Evolutionary conservation across 1,140 invertebrate species (phyloP), one percentile per base, ranked within the genome.

Genomic region (Drosophila nigrodunni): DNA sequence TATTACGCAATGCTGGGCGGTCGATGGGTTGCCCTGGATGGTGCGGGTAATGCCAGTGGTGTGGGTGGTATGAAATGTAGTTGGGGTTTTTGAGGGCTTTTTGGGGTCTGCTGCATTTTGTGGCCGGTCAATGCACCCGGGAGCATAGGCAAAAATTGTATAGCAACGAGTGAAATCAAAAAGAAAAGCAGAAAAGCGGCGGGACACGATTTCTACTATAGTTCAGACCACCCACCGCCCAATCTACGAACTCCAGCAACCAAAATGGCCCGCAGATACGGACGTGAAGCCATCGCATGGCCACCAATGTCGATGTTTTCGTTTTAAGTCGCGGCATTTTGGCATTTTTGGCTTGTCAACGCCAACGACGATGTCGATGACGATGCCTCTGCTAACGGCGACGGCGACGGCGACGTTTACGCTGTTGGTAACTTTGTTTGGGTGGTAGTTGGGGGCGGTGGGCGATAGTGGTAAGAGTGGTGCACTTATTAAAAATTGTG

Each of bases 301-400:
- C 49, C 39, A 13, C 21, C 66, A 43, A 65, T 58, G 70, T 58
- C 62, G 70, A 73, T 73, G 70, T 71, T 76, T 81, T 82, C 79
- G 64, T 77, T 73, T 81, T 65, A 80, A 78, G 79, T 70, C 79
- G 79, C 74, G 47, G 46, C 67, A 57, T 66, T 66, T 66, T 47
- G 44, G 78, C 74, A 67, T 77, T 81, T 30, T 81, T 59, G 78
- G 78, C 79, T 81, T 83, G 80, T 69, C 76, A 79, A 83, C 72
- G 65, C 49, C 44, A 46, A 58, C 7, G 18, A 7, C 7, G 6
- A 41, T 35, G 21, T 30, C 35, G 18, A 61, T 58, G 59, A 18
- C 54, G 46, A 9, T 9, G 13, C 21, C n/a, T 37, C 2, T 3
- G 41, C 10, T 21, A 21, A 21, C 7, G 1, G 1, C 6, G 10